Percentiles rank a stretch among this genome's conserved stretches.
Conservation (phyloP, 2,888 invertebrate genomes). For the Endotricha flammealis region DNA sequence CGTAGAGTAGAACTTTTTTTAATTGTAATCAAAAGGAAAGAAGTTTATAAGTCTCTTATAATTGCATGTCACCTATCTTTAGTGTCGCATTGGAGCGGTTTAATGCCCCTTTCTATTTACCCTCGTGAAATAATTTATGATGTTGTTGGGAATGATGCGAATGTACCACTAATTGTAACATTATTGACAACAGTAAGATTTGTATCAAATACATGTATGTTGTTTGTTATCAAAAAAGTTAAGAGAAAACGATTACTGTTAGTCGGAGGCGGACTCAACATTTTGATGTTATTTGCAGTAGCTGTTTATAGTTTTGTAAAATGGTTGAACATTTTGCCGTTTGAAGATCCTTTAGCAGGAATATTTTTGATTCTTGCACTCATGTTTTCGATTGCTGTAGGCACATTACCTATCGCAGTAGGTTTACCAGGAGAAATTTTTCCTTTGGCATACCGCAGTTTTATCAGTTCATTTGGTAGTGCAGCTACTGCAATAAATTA, state of each 20-base stretch:
- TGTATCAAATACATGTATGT: conserved; percentile 12
- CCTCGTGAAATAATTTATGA: conserved; percentile 30
- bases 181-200: background rate
- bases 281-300: background rate
- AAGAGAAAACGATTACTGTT: background rate
- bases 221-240: background rate
- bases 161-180: background rate
- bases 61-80: conserved; percentile 53
- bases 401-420: background rate
- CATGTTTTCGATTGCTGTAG: background rate
- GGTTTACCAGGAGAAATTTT: background rate
- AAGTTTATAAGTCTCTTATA: conserved; percentile 50
- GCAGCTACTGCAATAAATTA: background rate
- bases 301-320: background rate
- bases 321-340: background rate
- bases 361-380: background rate
- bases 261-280: background rate
- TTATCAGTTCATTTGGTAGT: background rate
- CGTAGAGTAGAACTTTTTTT: conserved; percentile 72
- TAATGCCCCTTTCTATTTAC: conserved; percentile 46
- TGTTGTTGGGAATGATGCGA: background rate
- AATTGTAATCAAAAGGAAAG: conserved; percentile 61
- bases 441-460: background rate
- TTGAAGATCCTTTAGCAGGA: background rate
- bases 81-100: conserved; percentile 49